Conservation (phyloP, 2,797 vertebrate genomes). For the Tokudaia tokunoshimensis region DNA sequence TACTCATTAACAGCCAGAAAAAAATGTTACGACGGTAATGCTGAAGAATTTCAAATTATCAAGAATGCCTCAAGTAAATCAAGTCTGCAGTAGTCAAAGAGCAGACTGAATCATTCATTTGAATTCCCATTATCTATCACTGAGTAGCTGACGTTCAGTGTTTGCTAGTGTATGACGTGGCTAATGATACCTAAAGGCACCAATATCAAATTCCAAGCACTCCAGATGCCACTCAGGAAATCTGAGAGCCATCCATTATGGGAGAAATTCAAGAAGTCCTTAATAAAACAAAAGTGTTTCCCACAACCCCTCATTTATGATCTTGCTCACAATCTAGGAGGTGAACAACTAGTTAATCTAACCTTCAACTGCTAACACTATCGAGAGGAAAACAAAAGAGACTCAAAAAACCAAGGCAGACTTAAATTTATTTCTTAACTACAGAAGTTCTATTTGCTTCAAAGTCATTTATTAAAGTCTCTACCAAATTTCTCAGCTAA, state of each 20-base stretch:
- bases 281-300: constrained; percentile 58
- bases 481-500: constrained; percentile 42
- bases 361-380: constrained; percentile 14
- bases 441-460: background rate
- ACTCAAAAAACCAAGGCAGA: constrained; percentile 22
- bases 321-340: background rate
- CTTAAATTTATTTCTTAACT: background rate
- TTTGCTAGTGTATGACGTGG: constrained; percentile 8
- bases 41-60: constrained; percentile 40
- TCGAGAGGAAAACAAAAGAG: constrained; percentile 36
- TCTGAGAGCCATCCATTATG: background rate
- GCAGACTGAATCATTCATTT: constrained; percentile 41
- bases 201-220: constrained; percentile 55
- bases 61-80: constrained; percentile 32
- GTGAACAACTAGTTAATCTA: background rate
- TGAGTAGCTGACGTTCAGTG: background rate
- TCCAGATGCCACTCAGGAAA: constrained; percentile 62
- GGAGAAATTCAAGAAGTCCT: constrained; percentile 57
- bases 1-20: constrained; percentile 14
- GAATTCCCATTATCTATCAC: background rate
- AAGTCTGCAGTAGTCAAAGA: constrained; percentile 31
- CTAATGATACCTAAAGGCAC: background rate
- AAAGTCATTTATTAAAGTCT: background rate
- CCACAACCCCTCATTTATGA: constrained; percentile 8
- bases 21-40: constrained; percentile 39